Evolutionary conservation across 2,113 vertebrate species (phyloP), one percentile per base, ranked within the genome.

Genomic region (Sebastes fasciatus): DNA sequence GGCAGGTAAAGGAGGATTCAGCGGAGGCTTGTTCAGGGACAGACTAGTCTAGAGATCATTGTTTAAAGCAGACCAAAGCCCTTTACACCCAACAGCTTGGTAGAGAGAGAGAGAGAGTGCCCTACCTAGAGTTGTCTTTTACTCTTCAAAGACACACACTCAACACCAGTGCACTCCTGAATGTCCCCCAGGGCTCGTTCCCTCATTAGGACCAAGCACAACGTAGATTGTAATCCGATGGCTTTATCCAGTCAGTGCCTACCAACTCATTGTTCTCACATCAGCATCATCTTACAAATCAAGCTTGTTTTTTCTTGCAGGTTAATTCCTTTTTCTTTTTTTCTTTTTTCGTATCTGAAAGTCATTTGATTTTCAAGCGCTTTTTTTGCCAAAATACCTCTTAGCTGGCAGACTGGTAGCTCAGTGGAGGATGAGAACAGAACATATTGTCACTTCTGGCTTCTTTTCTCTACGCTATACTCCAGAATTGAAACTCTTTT

Each of bases 241-340:
- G 74, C 74, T 80, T 83, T 75, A 10, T 71, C 62, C 83, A 76
- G 92, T 93, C 34, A 21, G 55, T 58, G 91, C 91, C 93, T 94
- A 84, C 74, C 79, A 80, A 61, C 77, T 8, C 7, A 81, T 13
- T 48, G 8, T 74, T 82, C 58, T 87, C 48, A 69, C 69, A 69
- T 78, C 73, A 68, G 88, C 62, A 77, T 34, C 65, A 75, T 61
- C 48, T 63, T 76, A 19, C n/a, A 68, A 51, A 1, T 10, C 40
- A 51, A 72, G 48, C 51, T 45, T 21, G 61, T 74, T 26, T 34
- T 49, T 43, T 34, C 34, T 55, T 79, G 77, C 12, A 49, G 65
- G 16, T 80, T 75, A 5, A 1, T 71, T 69, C 72, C n/a, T 34
- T 34, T 34, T 34, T 34, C 34, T 34, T 68, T 17, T 71, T 72